These are phyloP conservation scores for Pogonomyrmex barbatus DNA, from an alignment of 1,140 invertebrate genomes.

Conservation along the genomic window DNA sequence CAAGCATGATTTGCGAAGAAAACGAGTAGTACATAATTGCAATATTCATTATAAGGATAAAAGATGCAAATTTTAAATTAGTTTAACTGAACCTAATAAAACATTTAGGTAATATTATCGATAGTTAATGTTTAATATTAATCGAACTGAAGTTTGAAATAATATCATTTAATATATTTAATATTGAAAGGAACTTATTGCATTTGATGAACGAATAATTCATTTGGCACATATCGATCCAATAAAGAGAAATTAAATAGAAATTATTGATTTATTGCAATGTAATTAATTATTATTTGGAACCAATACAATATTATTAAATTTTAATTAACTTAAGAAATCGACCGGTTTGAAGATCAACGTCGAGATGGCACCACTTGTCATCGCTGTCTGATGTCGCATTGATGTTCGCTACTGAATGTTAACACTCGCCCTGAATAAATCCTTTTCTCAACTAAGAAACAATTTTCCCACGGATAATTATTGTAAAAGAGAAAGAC, in stretches of 20 bases:
- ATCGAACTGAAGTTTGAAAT: not conserved
- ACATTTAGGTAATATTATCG: not conserved
- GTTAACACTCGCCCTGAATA: not conserved
- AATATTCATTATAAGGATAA: not conserved
- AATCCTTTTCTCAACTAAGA: not conserved
- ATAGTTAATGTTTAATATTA: not conserved
- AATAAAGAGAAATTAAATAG: constrained; percentile 27
- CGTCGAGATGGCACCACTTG: constrained; percentile 80
- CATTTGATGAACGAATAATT: constrained; percentile 23
- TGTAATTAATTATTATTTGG: not conserved
- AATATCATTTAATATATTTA: not conserved
- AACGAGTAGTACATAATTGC: not conserved
- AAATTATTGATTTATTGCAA: constrained; percentile 29
- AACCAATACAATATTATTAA: constrained; percentile 35
- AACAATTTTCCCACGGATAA: not conserved
- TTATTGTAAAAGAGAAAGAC: not conserved
- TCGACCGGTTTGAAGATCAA: constrained; percentile 15
- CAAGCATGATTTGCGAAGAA: not conserved
- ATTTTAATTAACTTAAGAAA: constrained; percentile 51
- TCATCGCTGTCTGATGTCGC: constrained; percentile 75
- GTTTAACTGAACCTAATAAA: not conserved
- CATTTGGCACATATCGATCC: not conserved
- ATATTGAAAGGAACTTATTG: not conserved
- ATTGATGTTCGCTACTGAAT: constrained; percentile 80
- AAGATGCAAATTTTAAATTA: not conserved